Base-by-base conservation (phyloP, 2,888 invertebrate genomes). In the Cistogaster globosa region DNA sequence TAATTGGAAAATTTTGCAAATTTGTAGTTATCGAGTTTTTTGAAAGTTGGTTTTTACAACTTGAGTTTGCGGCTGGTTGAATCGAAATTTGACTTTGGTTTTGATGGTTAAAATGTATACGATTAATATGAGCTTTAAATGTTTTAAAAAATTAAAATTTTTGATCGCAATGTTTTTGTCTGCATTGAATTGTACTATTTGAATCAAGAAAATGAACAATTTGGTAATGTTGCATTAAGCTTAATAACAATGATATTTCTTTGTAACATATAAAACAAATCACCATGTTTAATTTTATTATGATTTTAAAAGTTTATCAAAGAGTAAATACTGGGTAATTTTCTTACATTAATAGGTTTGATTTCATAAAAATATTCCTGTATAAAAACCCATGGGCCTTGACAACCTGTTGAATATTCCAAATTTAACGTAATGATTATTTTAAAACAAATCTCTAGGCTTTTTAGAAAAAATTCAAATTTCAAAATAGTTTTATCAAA, bases 391-490 rank as follows among this genome's bases (percentile, higher is more conserved):
- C 76, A 76, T 42, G 67, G 57, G 20, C 65, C 65, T 55, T 57
- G 42, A n/a, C 53, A 75, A 11, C 53, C 75, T 65, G 38, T 65
- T 26, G 75, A 63, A 76, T 76, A 76, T 57, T 76, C 67, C 16
- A 76, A 57, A 11, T 22, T 18, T 9, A 76, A 32, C 5, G 42
- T 48, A 51, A 67, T 42, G 6, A 58, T 57, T 57, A 67, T 45
- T 67, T 76, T 76, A 58, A 85, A 85, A 18, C 85, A 82, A 45
- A 57, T 20, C 58, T 85, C 82, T 55, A 78, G n/a, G n/a, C 77
- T 55, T 62, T 69, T 20, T 7, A 85, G 18, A 48, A 85, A 82
- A 9, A 69, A 74, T 8, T 74, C 62, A 67, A 74, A 75, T 74
- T 82, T 77, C 11, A 72, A 55, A 20, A 85, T 22, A 2, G 26